Base-by-base conservation (phyloP, 2,888 invertebrate genomes). In the Hymenopus coronatus region DNA sequence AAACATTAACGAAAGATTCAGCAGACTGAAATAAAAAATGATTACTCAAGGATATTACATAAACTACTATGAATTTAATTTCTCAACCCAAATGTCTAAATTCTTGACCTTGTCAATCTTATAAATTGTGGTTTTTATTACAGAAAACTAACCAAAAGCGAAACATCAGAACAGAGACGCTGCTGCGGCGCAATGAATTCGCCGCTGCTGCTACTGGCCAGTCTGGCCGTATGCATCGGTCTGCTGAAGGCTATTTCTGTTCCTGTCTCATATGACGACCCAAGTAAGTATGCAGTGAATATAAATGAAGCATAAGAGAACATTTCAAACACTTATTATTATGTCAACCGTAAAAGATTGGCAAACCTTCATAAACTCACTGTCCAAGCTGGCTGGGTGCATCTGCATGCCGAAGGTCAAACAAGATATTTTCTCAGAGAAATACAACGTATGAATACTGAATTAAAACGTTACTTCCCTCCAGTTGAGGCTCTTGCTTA, bases 261-360 rank as follows among this genome's bases (percentile, higher is more conserved):
- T 7, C 87, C 87, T 27, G 87, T 87, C 28, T 87, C 87, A n/a
- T 87, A 87, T 27, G 87, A 87, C 82, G 87, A 87, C 40, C 2
- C 87, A 33, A 81, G 87, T 87, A n/a, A 87, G 87, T 87, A 82
- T n/a, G n/a, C 3, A 33, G 25, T 82, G 27, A 28, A 28, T 28
- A 0, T 70, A 25, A 20, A 70, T 70, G 3, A 70, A 70, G 25
- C 54, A 20, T 70, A 0, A 70, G 54, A 54, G 54, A 20, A 25
- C 54, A 70, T 70, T 70, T 20, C 54, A 2, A 20, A 70, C 0
- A 20, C 20, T 20, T 70, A 25, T 70, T 70, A 70, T 70, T 70
- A 70, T 70, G 54, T 70, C 54, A 70, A 70, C 4, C 54, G 54
- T 70, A 25, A 70, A 70, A 70, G 25, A 70, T 25, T 20, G 15